Evolutionary conservation across 1,140 invertebrate species (phyloP).

Genomic region (Gonioctena quinquepunctata): DNA sequence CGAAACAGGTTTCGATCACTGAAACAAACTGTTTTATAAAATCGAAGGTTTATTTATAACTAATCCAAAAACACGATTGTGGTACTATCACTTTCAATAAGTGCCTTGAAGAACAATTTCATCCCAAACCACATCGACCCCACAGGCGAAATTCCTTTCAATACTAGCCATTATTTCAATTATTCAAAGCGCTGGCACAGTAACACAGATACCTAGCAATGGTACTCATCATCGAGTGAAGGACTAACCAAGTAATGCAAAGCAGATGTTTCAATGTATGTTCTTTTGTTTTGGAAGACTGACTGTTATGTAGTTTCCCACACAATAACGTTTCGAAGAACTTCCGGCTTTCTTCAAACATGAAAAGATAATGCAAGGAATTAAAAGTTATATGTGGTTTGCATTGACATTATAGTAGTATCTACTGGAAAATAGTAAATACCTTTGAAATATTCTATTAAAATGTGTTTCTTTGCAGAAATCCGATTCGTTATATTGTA

Average conservation of each 20-base stretch:
- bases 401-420: no score
- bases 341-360: neutral
- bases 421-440: no score
- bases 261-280: neutral
- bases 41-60: neutral
- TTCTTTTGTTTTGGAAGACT: neutral
- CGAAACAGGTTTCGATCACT: no score
- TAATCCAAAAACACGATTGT: neutral
- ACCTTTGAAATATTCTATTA: no score
- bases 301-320: neutral
- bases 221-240: neutral
- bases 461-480: no score
- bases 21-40: no score
- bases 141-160: neutral
- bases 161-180: neutral
- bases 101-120: neutral
- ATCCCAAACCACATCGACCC: neutral
- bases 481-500: no score
- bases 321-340: neutral
- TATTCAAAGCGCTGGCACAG: neutral
- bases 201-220: neutral
- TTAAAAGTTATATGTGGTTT: no score
- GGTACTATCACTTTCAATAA: neutral
- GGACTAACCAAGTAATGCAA: neutral
- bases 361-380: neutral